Evolutionary conservation across 2,797 vertebrate genomes (phyloP), one percentile per base, ranked within the genome.

Genomic region (Sebastes diploproa): DNA sequence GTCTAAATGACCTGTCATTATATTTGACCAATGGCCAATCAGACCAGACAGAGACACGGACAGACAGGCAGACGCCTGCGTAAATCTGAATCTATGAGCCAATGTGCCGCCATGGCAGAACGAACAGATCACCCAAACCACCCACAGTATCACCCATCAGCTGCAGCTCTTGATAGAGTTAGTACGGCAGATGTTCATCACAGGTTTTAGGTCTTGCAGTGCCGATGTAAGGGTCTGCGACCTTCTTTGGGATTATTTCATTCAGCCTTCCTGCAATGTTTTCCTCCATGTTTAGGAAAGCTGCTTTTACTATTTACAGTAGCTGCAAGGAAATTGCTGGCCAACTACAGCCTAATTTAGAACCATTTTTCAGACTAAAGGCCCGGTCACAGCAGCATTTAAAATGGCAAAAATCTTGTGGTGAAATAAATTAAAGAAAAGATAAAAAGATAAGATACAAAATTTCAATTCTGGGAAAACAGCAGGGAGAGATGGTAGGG

Each of bases 1-100:
- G 56, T 61, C 67, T 87, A 90, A 94, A 91, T 92, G 83, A 89
- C 77, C 77, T 67, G 82, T 90, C 77, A 86, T 94, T 87, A 90
- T 25, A 73, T 84, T 77, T 89, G 88, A 90, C 75, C 69, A 77
- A 83, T 82, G 78, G 54, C 63, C 86, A 81, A 80, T 73, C 72
- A 79, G 63, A 76, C 23, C 65, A 64, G 42, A 82, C 23, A 42
- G 55, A 88, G 75, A 83, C 14, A 75, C 30, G 85, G 87, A 88
- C 91, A 92, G 91, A 90, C 91, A 78, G 83, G 63, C 84, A 75
- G 92, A 84, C 86, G 87, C 81, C 85, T 30, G 60, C 30, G 25
- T 36, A 74, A 62, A 88, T 84, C 59, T 82, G 50, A 87, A 85
- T 88, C 78, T 85, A 42, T 4, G 20, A 88, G 84, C 23, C 75